Conservation (phyloP, 2,113 vertebrate genomes). For the Hippocampus comes region DNA sequence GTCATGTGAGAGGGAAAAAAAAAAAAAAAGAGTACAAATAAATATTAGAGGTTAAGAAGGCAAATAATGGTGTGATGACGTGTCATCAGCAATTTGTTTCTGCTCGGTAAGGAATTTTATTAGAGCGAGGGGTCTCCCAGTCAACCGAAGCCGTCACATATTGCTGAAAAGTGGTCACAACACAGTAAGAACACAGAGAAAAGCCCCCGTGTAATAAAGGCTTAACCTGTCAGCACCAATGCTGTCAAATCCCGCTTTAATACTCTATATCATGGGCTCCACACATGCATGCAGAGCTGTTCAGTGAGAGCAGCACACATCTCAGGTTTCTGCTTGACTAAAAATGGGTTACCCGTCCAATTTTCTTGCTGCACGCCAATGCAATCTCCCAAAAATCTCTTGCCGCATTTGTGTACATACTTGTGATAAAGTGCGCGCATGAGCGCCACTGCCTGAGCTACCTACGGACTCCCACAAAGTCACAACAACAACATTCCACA, state of each 20-base stretch:
- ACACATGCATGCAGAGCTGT: constrained; percentile 18
- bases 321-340: neutral
- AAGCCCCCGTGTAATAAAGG: constrained; percentile 43
- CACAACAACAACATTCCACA: constrained; percentile 69
- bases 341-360: neutral
- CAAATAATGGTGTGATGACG: constrained; percentile 7
- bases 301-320: constrained; percentile 14
- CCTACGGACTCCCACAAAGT: constrained; percentile 45
- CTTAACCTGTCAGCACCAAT: constrained; percentile 57
- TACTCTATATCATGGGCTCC: constrained; percentile 15
- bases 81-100: constrained; percentile 12
- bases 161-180: constrained; percentile 39
- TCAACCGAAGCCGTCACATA: constrained; percentile 21
- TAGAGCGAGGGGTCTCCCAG: constrained; percentile 8
- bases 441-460: constrained; percentile 54
- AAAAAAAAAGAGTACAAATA: constrained; percentile 7
- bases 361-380: constrained; percentile 25
- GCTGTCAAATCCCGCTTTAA: constrained; percentile 55
- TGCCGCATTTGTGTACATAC: constrained; percentile 15
- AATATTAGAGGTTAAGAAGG: constrained; percentile 6
- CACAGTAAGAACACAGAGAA: constrained; percentile 39
- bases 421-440: constrained; percentile 10
- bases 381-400: constrained; percentile 43
- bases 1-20: neutral
- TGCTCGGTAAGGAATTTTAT: constrained; percentile 8